These are phyloP conservation scores for Oncorhynchus keta DNA, from an alignment of 2,113 vertebrate species.

Conservation along the genomic window DNA sequence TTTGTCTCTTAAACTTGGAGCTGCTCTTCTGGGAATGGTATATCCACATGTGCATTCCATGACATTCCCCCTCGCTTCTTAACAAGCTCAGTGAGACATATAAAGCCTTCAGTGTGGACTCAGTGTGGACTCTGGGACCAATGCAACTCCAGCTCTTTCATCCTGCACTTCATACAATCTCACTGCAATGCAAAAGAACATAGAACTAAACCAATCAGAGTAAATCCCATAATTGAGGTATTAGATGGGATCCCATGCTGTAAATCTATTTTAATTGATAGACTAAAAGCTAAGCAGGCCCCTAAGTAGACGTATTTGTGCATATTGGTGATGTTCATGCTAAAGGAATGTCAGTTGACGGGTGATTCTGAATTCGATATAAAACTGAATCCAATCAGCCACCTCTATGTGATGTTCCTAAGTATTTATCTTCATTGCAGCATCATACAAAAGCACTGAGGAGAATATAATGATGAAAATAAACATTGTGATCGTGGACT, in stretches of 20 bases:
- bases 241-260: conserved; percentile 13
- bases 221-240: conserved; percentile 34
- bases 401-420: conserved; percentile 23
- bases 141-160: conserved; percentile 54
- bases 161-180: conserved; percentile 40
- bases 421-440: conserved; percentile 29
- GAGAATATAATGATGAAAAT: conserved; percentile 50
- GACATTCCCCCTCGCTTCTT: conserved; percentile 65
- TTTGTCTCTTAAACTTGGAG: conserved; percentile 57
- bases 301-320: not conserved
- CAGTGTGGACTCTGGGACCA: conserved; percentile 40
- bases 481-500: conserved; percentile 53
- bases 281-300: not conserved
- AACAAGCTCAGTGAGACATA: conserved; percentile 63
- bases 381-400: not conserved
- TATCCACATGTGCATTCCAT: conserved; percentile 58
- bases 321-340: not conserved
- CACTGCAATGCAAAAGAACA: conserved; percentile 42
- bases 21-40: conserved; percentile 52
- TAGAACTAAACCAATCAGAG: conserved; percentile 43
- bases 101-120: conserved; percentile 43
- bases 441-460: conserved; percentile 41
- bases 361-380: not conserved
- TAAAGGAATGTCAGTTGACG: not conserved
- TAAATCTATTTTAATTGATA: conserved; percentile 19